Evolutionary conservation across 2,888 invertebrate genomes (phyloP).

Genomic region (Pristionchus mayeri): DNA sequence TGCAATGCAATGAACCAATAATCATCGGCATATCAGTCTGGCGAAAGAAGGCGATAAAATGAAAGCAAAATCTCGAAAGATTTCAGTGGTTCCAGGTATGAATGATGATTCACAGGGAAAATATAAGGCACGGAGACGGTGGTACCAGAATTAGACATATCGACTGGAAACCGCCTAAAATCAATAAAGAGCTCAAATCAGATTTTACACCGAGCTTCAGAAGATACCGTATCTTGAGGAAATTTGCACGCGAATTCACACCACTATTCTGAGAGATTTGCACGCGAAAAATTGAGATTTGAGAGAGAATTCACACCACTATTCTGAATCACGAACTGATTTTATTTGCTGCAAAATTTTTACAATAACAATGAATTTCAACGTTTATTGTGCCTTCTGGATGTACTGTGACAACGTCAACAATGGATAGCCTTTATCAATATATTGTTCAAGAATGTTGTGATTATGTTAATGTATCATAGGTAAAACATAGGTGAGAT

Average conservation of each 20-base stretch:
- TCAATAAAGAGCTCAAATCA: background rate
- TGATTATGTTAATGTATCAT: constrained; percentile 35
- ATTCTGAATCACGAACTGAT: background rate
- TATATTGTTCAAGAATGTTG: background rate
- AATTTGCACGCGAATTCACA: no score
- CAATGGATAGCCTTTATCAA: constrained; percentile 44
- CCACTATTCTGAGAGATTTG: no score
- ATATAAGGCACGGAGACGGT: background rate
- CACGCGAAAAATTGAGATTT: background rate
- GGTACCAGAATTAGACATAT: no score
- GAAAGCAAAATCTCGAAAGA: background rate
- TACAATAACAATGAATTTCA: background rate
- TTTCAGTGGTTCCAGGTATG: background rate
- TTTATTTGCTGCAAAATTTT: background rate
- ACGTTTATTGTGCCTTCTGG: background rate
- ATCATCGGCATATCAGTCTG: no score
- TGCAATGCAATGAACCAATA: no score
- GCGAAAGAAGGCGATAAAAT: background rate
- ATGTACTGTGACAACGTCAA: background rate
- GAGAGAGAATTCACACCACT: background rate
- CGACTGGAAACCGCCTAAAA: background rate
- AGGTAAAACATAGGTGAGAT: constrained; percentile 21
- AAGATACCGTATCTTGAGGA: no score
- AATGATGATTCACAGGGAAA: no score
- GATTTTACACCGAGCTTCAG: background rate